Percentiles rank a stretch among this genome's conserved stretches.
These are phyloP conservation scores for Zeus faber DNA, from an alignment of 2,113 vertebrate genomes.

Conservation along the genomic window DNA sequence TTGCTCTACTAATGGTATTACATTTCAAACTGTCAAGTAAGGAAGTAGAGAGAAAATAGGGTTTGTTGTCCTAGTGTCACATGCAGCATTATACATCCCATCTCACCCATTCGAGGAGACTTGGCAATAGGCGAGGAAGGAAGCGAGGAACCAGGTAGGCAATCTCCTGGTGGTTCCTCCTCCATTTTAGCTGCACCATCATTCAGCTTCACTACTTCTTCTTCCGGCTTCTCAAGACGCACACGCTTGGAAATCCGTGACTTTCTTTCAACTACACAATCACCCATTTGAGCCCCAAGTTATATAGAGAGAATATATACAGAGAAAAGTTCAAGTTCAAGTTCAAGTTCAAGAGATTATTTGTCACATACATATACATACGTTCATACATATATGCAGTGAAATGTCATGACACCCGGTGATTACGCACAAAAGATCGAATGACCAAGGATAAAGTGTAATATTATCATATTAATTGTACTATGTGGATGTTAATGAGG, in stretches of 20 bases:
- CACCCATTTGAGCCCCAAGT: too few species aligned
- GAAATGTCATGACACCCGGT: background rate
- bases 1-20: too few species aligned
- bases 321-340: too few species aligned
- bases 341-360: too few species aligned
- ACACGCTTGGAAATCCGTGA: conserved; percentile 24
- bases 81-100: too few species aligned
- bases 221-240: conserved; percentile 2
- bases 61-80: too few species aligned
- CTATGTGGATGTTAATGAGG: background rate
- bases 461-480: background rate
- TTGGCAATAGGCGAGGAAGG: too few species aligned
- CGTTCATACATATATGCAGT: background rate
- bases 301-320: background rate
- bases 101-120: too few species aligned
- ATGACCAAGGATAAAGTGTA: background rate
- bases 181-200: conserved; percentile 3
- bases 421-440: background rate
- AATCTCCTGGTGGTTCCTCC: conserved; percentile 1
- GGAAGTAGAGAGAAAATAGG: too few species aligned
- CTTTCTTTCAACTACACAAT: conserved; percentile 39
- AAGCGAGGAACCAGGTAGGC: background rate
- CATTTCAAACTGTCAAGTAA: too few species aligned
- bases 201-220: conserved; percentile 5
- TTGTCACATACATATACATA: background rate